A percentile compares a stretch with the other conserved stretches of the same genome.
Conservation (phyloP, 2,797 vertebrate species). For the Phalloptychus januarius region DNA sequence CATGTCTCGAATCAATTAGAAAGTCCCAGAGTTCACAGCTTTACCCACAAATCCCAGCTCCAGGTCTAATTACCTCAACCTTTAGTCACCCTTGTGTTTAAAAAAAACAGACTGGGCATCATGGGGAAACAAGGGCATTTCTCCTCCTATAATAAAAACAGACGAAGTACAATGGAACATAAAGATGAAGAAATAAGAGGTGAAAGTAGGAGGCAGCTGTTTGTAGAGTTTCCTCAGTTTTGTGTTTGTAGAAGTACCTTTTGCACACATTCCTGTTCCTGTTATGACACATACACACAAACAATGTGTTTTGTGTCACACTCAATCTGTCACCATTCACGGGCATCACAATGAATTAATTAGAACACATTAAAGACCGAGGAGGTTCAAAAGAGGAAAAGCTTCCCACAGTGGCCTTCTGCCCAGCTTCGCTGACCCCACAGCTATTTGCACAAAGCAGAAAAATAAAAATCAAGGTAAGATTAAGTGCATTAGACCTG, state of each 20-base stretch:
- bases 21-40: slow-evolving; percentile 66
- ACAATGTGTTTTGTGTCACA: slow-evolving; percentile 11
- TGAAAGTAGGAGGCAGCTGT: slow-evolving; percentile 67
- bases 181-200: slow-evolving; percentile 46
- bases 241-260: neutral
- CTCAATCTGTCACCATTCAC: slow-evolving; percentile 50
- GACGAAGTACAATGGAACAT: slow-evolving; percentile 31
- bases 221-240: slow-evolving; percentile 45
- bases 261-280: slow-evolving; percentile 74
- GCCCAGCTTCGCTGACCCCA: slow-evolving; percentile 19
- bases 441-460: slow-evolving; percentile 4
- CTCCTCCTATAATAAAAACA: slow-evolving; percentile 42
- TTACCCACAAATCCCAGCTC: slow-evolving; percentile 54
- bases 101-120: slow-evolving; percentile 44
- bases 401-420: slow-evolving; percentile 38
- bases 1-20: slow-evolving; percentile 69
- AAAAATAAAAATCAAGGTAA: slow-evolving; percentile 27
- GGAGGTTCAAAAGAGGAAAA: slow-evolving; percentile 7
- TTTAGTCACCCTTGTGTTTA: slow-evolving; percentile 8
- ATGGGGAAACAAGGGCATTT: slow-evolving; percentile 59
- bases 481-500: slow-evolving; percentile 29
- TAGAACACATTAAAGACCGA: slow-evolving; percentile 25
- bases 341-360: slow-evolving; percentile 44
- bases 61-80: slow-evolving; percentile 65
- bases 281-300: slow-evolving; percentile 40